Evolutionary conservation across 1,140 invertebrate species (phyloP), one percentile per base, ranked within the genome.

Genomic region (Lethocerus indicus): DNA sequence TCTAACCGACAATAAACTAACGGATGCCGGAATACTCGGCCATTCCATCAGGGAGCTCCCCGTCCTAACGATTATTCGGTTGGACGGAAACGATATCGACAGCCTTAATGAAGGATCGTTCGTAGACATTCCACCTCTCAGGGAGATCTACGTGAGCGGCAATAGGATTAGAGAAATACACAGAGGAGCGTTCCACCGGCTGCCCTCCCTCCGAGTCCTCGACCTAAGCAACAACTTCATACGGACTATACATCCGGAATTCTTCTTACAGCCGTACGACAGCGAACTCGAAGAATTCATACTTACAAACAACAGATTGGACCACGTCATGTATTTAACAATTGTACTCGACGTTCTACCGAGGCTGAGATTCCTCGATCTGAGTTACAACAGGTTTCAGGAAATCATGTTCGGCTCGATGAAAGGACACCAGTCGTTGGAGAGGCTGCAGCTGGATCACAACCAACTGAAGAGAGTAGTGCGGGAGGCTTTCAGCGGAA

Each of bases 141-240:
- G 75, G 43, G 75, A 75, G 47, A 50, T 91, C 24, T 74, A 76
- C 51, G 58, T 91, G 7, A 75, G 79, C 2, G 71, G 74, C 49
- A 89, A 89, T 60, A 66, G 72, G 26, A 86, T 90, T 14, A 32
- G 28, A 39, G 42, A 44, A 44, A 28, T 44, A 27, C 42, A 45
- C 29, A 73, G 79, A 53, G 82, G 83, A 4, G 79, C 85, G 6
- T 87, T 90, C 58, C 74, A 87, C 58, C 70, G 79, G 55, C 72
- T 87, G 1, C 83, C 85, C 0, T 67, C 70, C 25, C 63, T 91
- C 36, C 74, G 76, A 56, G 73, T 73, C 1, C 64, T 89, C 1
- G 79, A 88, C 59, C 64, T 91, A 47, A 85, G 81, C 61, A 73
- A 79, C 50, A 91, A 91, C 64, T 65, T 72, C 16, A 73, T 91